Evolutionary conservation across 2,797 vertebrate genomes (phyloP).

Genomic region (Tragopan temminckii): DNA sequence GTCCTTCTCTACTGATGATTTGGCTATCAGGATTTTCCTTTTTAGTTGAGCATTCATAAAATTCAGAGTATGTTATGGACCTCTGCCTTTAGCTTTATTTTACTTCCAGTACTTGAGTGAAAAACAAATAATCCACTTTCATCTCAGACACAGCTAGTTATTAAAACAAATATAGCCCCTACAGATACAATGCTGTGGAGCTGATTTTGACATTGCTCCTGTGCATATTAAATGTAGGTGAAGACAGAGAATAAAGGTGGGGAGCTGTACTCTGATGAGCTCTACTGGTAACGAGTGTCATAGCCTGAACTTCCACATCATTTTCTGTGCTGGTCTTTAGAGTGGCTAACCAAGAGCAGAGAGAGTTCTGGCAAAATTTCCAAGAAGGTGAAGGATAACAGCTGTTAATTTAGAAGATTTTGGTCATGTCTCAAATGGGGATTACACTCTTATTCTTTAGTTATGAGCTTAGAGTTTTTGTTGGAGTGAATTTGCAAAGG

Average conservation of each 20-base stretch:
- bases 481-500: neutral
- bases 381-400: neutral
- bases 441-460: neutral
- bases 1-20: neutral
- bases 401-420: neutral
- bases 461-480: neutral
- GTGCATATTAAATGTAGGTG: neutral
- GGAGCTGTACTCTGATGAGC: neutral
- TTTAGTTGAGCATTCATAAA: neutral
- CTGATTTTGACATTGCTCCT: neutral
- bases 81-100: neutral
- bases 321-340: neutral
- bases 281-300: neutral
- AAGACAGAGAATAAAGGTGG: neutral
- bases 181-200: neutral
- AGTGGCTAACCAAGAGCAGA: neutral
- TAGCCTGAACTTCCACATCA: neutral
- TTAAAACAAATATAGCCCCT: neutral
- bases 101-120: neutral
- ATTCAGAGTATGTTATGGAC: neutral
- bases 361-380: neutral
- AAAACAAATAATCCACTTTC: neutral
- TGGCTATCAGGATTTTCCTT: neutral
- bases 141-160: neutral
- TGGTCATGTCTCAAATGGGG: rapidly evolving